Percentiles rank a stretch among this genome's conserved stretches.
Evolutionary conservation across 2,888 invertebrate species (phyloP).

Genomic region (Hyppa rectilinea): DNA sequence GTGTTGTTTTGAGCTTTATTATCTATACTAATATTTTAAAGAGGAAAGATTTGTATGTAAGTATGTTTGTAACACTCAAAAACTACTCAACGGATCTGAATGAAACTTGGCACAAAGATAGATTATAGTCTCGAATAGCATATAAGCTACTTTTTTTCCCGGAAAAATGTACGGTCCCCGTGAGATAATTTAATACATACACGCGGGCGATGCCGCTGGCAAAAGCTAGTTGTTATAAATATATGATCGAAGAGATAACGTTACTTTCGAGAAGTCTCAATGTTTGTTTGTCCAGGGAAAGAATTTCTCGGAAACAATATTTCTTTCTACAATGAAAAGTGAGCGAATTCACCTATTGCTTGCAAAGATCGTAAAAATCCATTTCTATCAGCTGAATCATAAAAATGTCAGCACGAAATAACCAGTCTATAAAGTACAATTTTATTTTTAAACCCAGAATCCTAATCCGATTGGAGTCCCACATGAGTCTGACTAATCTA

Average conservation of each 20-base stretch:
- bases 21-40: too few species aligned
- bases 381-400: slow-evolving; percentile 21
- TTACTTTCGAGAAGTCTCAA: slow-evolving; percentile 6
- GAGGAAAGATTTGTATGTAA: too few species aligned
- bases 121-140: too few species aligned
- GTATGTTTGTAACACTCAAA: too few species aligned
- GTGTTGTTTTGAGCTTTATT: background rate
- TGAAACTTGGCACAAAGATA: too few species aligned
- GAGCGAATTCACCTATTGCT: slow-evolving; percentile 11
- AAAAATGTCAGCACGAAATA: slow-evolving; percentile 30
- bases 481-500: slow-evolving; percentile 38
- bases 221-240: too few species aligned
- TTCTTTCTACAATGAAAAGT: slow-evolving; percentile 11
- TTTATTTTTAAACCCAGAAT: slow-evolving; percentile 43
- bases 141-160: too few species aligned
- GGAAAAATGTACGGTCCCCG: too few species aligned
- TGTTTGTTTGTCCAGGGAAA: background rate
- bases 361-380: slow-evolving; percentile 22
- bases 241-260: background rate
- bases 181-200: too few species aligned
- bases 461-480: slow-evolving; percentile 25
- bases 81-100: too few species aligned
- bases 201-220: too few species aligned
- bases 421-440: slow-evolving; percentile 18
- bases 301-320: slow-evolving; percentile 11